Base-by-base conservation (phyloP, 2,113 vertebrate species). In the Pleuronectes platessa region DNA sequence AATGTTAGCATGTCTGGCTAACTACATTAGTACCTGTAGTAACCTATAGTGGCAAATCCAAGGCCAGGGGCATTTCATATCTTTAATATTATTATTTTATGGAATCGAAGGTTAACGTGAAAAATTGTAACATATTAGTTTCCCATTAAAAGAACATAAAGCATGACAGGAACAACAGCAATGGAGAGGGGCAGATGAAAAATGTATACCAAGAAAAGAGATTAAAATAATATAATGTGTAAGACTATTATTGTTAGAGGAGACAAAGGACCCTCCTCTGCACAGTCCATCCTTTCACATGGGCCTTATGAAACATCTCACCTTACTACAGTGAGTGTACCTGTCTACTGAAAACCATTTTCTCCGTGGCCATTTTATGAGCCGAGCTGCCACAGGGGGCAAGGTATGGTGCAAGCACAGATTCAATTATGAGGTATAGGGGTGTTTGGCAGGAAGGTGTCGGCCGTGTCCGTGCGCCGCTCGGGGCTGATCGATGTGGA, bases 381-480 rank as follows among this genome's bases (percentile, higher is more conserved):
- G 84, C 72, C 45, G 66, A 78, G 71, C 61, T 71, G 55, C 85
- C 84, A 82, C 62, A 63, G 23, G 59, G 85, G 73, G 62, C 82
- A 47, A 88, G 78, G 81, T 64, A 45, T 86, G 89, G 72, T 24
- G 73, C 81, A 74, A 81, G 74, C 64, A 63, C 74, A 58, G 64
- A 91, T 92, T 91, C 80, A 90, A 89, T 92, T 91, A 90, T 60
- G 78, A 84, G 81, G 75, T 64, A 31, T 31, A 67, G 77, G 65
- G 69, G 56, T 81, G 82, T 71, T 81, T 82, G 71, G 64, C 72
- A 68, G 71, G 61, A 59, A 80, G 76, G 74, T 71, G 71, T 76
- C 74, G 55, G 66, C 61, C 65, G 56, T 59, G 71, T 68, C 60
- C 81, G 69, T 14, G 60, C 10, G 26, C 61, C 59, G 63, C 83